Evolutionary conservation across 2,888 invertebrate species (phyloP), one percentile per base, ranked within the genome.

Genomic region (Spodoptera picta): DNA sequence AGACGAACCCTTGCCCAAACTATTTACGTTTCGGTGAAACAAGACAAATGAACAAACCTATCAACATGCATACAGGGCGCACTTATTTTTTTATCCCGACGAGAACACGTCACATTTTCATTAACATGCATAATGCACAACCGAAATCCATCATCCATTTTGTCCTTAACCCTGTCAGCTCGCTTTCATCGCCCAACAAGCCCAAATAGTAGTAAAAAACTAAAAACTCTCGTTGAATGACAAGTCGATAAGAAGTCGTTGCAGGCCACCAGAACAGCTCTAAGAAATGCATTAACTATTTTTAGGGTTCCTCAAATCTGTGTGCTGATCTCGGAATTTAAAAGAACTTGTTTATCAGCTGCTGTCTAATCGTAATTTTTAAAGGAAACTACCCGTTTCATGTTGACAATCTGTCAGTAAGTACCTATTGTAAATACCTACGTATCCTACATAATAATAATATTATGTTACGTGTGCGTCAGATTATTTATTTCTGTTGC

Each of bases 241-340:
- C 91, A 83, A 57, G 61, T 72, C 83, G 93, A 92, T 92, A 92
- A 91, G 87, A 69, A 78, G 59, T 63, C 70, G 76, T 65, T 71
- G 65, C 43, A 73, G 86, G 66, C 89, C 90, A 90, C 91, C 89
- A 83, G 89, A 92, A 92, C 89, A 90, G 80, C 79, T 79, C 74
- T 68, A 77, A 87, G 86, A 86, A 90, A 90, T 86, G 83, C 92
- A 91, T 93, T 91, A 92, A 87, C 87, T 85, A 87, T 87, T 87
- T 87, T 87, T 79, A 80, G 82, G 75, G 72, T 71, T 73, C 75
- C 67, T 75, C 66, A 69, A 76, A 77, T 77, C 78, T 77, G 73
- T 62, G 70, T 68, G 44, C 73, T 60, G 73, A 75, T 77, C 75
- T 78, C 48, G 76, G 78, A 75, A 77, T 77, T 78, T 78, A 19